A percentile compares a stretch with the other conserved stretches of the same genome.
phyloP scores from a whole-genome alignment of 1,140 invertebrate species.

The Eurosta solidaginis region DNA sequence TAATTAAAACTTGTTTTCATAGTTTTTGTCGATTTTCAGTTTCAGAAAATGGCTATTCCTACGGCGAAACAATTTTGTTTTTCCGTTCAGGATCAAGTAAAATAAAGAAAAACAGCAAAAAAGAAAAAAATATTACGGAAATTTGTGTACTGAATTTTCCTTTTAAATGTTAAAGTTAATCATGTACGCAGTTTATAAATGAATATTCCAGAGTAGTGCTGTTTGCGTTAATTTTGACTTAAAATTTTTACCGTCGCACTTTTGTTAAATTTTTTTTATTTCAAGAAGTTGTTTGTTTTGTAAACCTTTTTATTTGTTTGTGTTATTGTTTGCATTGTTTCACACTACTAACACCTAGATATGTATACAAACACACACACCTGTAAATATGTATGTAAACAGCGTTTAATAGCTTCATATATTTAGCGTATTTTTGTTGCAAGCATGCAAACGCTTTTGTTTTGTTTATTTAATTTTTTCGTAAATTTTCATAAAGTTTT shows the following conservation, averaged over 20 bases:
- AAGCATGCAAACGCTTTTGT: not conserved
- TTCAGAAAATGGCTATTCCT: no score
- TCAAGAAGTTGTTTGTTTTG: not conserved
- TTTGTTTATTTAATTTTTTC: slow-evolving; percentile 2
- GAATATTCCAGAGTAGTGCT: no score
- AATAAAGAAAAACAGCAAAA: no score
- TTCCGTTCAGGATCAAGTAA: no score
- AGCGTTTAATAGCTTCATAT: not conserved
- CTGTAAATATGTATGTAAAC: slow-evolving; percentile 11
- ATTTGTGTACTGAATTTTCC: no score
- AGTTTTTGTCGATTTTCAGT: no score
- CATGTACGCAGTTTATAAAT: no score
- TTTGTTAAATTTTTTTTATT: not conserved
- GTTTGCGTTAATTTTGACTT: no score
- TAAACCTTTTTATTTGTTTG: not conserved
- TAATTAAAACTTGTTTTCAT: no score
- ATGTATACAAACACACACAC: not conserved
- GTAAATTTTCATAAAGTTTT: not conserved
- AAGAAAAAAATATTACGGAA: no score
- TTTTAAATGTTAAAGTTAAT: no score
- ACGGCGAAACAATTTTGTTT: no score
- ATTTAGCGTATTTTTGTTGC: not conserved
- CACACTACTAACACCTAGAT: not conserved
- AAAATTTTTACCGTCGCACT: not conserved
- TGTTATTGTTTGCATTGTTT: slow-evolving; percentile 21